Base-by-base conservation (phyloP, 2,113 vertebrate species). In the Microcebus lehilahytsara region DNA sequence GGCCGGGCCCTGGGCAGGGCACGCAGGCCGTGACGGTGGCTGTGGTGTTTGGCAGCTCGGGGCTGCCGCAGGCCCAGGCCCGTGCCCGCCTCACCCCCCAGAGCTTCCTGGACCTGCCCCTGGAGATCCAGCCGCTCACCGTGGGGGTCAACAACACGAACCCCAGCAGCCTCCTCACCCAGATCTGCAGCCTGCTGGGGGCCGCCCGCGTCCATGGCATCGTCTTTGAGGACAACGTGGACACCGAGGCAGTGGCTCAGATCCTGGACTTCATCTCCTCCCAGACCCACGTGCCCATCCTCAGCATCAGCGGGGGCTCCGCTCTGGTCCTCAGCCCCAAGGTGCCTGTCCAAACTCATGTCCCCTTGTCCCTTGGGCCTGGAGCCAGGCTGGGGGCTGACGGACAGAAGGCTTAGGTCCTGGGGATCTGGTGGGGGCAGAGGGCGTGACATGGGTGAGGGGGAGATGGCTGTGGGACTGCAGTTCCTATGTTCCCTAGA, bases 191-290 rank as follows among this genome's bases (percentile, higher is more conserved):
- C 77, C 99, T 99, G 86, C 99, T 99, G 40, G 98, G 99, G 1
- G 98, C 98, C 0, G 99, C 99, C 96, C 99, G 97, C 32, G 98
- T 99, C 96, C 99, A 99, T 0, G 99, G 99, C 46, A 99, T 99
- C 3, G 98, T 99, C 96, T 99, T 99, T 7, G 99, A 99, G 98
- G 99, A 99, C 93, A 99, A 99, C 40, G 99, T 99, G 4, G 99
- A 99, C 95, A 99, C 99, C 0, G 99, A 99, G 83, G 99, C 99
- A 0, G 99, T 99, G 98, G 99, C 99, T 66, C 99, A 99, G 98
- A 99, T 99, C 97, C 98, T 99, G 79, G 99, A 99, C 98, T 99
- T 99, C 97, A 98, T 99, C 98, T 99, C 99, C 78, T 99, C 99
- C 60, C 99, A 99, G 98, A 99, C 99, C 1, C 98, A 99, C 4